Base-by-base conservation (phyloP, 1,140 invertebrate species). In the Heterodera schachtii region DNA sequence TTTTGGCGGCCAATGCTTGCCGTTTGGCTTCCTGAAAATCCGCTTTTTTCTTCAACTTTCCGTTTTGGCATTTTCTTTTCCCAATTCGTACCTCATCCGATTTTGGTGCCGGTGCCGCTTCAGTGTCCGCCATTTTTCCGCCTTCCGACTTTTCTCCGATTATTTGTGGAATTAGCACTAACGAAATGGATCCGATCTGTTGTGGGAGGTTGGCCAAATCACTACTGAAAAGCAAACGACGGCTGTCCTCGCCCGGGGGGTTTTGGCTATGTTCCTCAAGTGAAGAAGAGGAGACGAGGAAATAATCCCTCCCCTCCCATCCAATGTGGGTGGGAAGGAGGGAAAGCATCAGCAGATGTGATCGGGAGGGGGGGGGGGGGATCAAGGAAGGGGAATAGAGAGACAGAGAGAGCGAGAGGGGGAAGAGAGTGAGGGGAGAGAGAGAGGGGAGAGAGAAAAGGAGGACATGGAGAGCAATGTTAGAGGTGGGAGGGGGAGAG, bases 1-100 rank as follows among this genome's bases (percentile, higher is more conserved):
- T 89, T 80, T 89, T 89, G 81, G 81, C 82, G 80, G 90, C 88
- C 70, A 85, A 82, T 44, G 82, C 85, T 76, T 90, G 90, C 19
- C 87, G 84, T 21, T 82, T 78, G 71, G 88, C 90, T 78, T 90
- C 88, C 88, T 89, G 71, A 60, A 86, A 81, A 31, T 31, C 81
- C 4, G 16, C 6, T 13, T 7, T 69, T 78, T 78, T 31, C 31
- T 31, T 47, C 6, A n/a, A 19, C 1, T 78, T 21, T 52, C 0
- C 9, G 84, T 31, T 46, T 46, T 71, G 69, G 3, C 19, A 11
- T 3, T 5, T 5, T 71, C 19, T 71, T 7, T 16, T 71, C n/a
- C n/a, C 31, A 31, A 46, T 71, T 71, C 31, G 2, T 44, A 46
- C 69, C 69, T 71, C 69, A 46, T 71, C 69, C 2, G 69, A 71